Conservation (phyloP, 2,113 vertebrate genomes). For the Donacobius atricapilla region DNA sequence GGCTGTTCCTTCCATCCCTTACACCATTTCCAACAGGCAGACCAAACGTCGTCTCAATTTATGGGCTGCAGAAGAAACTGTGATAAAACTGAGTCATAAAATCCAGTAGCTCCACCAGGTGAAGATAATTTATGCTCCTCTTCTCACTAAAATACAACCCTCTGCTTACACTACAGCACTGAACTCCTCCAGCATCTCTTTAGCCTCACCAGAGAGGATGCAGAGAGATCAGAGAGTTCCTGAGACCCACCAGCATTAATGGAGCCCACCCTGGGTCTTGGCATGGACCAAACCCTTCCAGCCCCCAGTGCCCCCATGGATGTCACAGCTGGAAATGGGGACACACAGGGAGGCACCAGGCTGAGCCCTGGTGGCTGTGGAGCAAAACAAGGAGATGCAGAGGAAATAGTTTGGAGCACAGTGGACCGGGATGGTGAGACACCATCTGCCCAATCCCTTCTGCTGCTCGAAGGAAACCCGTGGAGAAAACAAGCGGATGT, state of each 20-base stretch:
- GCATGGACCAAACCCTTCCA: background rate
- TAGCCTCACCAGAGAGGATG: background rate
- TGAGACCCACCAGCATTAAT: background rate
- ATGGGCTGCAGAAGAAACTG: background rate
- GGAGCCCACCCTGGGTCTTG: background rate
- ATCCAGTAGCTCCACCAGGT: background rate
- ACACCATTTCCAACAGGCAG: background rate
- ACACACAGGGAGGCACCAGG: background rate
- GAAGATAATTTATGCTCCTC: background rate
- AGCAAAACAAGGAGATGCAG: background rate
- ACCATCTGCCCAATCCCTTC: background rate
- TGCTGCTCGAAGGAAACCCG: background rate
- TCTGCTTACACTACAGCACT: background rate
- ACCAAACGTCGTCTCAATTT: background rate
- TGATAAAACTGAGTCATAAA: background rate
- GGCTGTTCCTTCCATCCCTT: background rate
- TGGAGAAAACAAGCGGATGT: background rate
- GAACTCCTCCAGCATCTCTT: background rate
- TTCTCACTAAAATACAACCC: background rate
- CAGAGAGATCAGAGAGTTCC: background rate
- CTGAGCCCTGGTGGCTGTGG: background rate
- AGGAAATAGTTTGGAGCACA: background rate
- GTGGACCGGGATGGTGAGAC: background rate
- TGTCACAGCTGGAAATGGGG: background rate
- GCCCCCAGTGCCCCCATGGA: accelerated